Conservation (phyloP, 2,888 invertebrate genomes). For the Arenicola marina region DNA sequence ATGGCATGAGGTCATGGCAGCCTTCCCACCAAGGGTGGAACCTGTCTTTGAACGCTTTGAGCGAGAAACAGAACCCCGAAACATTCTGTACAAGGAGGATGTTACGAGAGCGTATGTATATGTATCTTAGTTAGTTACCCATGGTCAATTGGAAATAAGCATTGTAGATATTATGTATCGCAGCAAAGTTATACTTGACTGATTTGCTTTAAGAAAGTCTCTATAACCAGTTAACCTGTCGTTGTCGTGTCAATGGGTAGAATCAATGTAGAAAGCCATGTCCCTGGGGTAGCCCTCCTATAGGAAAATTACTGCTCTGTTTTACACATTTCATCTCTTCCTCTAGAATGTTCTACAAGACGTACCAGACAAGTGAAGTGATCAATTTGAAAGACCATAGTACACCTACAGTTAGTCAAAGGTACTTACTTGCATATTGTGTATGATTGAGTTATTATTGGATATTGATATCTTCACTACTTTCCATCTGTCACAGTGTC, state of each 20-base stretch:
- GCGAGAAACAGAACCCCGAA: conserved; percentile 34
- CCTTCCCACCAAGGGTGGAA: conserved; percentile 85
- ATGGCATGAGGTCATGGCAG: conserved; percentile 90
- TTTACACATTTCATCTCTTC: too few relatives aligned
- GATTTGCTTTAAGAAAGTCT: too few relatives aligned
- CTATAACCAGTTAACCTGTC: too few relatives aligned
- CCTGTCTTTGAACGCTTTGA: conserved; percentile 71
- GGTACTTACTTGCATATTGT: conserved; percentile 30
- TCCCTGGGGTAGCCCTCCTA: too few relatives aligned
- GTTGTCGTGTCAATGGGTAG: too few relatives aligned
- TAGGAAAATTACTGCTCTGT: too few relatives aligned
- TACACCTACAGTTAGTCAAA: conserved; percentile 46
- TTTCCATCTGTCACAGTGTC: neutral
- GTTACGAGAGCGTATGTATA: conserved; percentile 76
- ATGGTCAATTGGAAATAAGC: neutral
- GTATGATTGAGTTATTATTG: neutral
- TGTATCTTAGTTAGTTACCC: neutral
- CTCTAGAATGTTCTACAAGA: conserved; percentile 61
- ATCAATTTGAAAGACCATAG: conserved; percentile 47
- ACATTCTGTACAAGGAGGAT: conserved; percentile 55
- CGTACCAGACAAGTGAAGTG: conserved; percentile 52
- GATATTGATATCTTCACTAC: neutral
- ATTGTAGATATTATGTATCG: conserved; percentile 2
- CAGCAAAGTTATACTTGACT: too few relatives aligned
- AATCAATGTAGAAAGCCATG: too few relatives aligned